Evolutionary conservation across 2,888 invertebrate species (phyloP).

Genomic region (Slavum lentiscoides): DNA sequence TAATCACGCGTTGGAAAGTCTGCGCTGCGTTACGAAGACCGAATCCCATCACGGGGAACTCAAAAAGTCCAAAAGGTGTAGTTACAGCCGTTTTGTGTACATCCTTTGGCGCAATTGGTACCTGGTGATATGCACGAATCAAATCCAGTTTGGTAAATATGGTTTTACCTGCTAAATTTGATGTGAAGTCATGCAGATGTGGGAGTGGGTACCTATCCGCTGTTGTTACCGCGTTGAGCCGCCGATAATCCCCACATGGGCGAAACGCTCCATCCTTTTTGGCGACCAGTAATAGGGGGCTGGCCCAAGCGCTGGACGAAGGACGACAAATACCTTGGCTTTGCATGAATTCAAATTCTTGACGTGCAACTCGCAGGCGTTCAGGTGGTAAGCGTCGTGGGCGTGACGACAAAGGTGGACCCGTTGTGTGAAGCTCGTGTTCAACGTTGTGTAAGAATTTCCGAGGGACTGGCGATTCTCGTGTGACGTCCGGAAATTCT

Average conservation of each 20-base stretch:
- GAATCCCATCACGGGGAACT: neutral
- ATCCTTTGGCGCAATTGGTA: neutral
- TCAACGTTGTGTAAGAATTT: conserved; percentile 2
- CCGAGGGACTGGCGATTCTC: neutral
- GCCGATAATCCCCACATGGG: conserved; percentile 38
- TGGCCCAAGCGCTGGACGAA: conserved; percentile 5
- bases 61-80: neutral
- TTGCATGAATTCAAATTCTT: conserved; percentile 9
- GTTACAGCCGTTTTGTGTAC: neutral
- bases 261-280: conserved; percentile 57
- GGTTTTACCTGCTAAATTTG: neutral
- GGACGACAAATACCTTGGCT: conserved; percentile 6
- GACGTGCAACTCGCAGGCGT: neutral
- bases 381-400: neutral
- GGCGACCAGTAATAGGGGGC: conserved; percentile 52
- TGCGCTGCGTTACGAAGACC: neutral
- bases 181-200: conserved; percentile 41
- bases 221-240: neutral
- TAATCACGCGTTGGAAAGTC: conserved; percentile 57
- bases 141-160: neutral
- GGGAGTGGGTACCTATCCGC: conserved; percentile 13
- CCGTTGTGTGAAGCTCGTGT: conserved; percentile 56
- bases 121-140: neutral
- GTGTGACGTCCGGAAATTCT: neutral
- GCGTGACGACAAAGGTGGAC: conserved; percentile 43